phyloP scores from a whole-genome alignment of 1,140 invertebrate species.

The Dicyema japonicum region DNA sequence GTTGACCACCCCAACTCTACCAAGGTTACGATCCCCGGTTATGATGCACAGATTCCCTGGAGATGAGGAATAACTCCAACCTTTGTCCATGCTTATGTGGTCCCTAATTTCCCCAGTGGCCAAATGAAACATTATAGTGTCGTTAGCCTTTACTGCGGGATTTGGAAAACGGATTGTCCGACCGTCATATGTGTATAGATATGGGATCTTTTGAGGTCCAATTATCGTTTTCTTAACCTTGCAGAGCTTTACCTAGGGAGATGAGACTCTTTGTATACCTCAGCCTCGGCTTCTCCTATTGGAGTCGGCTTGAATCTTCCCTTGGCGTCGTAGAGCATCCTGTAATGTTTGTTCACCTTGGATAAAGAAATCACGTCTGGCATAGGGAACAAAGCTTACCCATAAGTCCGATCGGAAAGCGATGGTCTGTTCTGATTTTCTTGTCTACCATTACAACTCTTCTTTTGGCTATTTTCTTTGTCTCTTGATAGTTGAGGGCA shows the following conservation, averaged over 20 bases:
- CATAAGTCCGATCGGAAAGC: slow-evolving; percentile 91
- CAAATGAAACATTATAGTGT: slow-evolving; percentile 80
- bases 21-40: slow-evolving; percentile 94
- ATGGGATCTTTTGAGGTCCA: slow-evolving; percentile 73
- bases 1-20: slow-evolving; percentile 78
- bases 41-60: slow-evolving; percentile 88
- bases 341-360: slow-evolving; percentile 79
- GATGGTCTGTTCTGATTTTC: slow-evolving; percentile 76
- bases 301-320: slow-evolving; percentile 85
- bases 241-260: no score
- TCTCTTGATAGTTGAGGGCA: slow-evolving; percentile 72
- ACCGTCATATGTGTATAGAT: slow-evolving; percentile 74
- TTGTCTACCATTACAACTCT: slow-evolving; percentile 41
- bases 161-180: slow-evolving; percentile 91
- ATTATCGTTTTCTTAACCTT: slow-evolving; percentile 36
- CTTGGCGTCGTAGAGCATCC: slow-evolving; percentile 90
- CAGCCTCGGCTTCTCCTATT: no score
- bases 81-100: slow-evolving; percentile 89
- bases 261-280: no score
- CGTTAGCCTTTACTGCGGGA: slow-evolving; percentile 73
- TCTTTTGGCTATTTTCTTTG: slow-evolving; percentile 83
- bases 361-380: slow-evolving; percentile 96
- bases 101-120: slow-evolving; percentile 71
- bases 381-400: slow-evolving; percentile 46
- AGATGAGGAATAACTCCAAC: no score